Base-by-base conservation (phyloP, 2,797 vertebrate species). In the Knipowitschia caucasica region DNA sequence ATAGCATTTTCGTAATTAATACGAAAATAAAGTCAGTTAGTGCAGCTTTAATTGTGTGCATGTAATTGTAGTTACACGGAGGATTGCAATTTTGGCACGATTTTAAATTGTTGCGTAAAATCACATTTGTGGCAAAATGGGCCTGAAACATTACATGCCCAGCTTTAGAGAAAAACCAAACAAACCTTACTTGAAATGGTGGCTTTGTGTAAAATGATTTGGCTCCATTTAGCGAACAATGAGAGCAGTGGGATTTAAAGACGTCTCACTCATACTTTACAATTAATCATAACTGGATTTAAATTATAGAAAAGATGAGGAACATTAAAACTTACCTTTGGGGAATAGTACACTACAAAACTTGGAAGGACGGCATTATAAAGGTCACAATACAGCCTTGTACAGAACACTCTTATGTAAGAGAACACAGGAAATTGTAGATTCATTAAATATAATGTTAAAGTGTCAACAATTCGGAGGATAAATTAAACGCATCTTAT, bases 381-480 rank as follows among this genome's bases (percentile, higher is more conserved):
- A 75, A 70, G 57, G 57, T 70, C 36, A 53, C 20, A 18, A 59
- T 71, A 15, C 1, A 15, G 18, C 24, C 67, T 50, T 53, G 42
- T 31, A 44, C 2, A 42, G 58, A 64, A 56, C 35, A 36, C 46
- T n/a, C 38, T 17, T 39, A 35, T n/a, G 39, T 34, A 49, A 61
- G 56, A 49, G 23, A 56, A 29, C 24, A 31, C 57, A 30, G 50
- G 49, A 53, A 51, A 46, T 59, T 46, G 62, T 4, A 26, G 7
- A 62, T 43, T 21, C 51, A 71, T 67, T 59, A 61, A n/a, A n/a
- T n/a, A n/a, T n/a, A n/a, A n/a, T n/a, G n/a, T n/a, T n/a, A n/a
- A n/a, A n/a, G n/a, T n/a, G n/a, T n/a, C n/a, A 60, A 62, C 20
- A 36, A 69, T 67, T 71, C 69, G 44, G 56, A 52, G 59, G 62